Evolutionary conservation across 1,140 invertebrate species (phyloP).

Genomic region (Eriocheir sinensis): DNA sequence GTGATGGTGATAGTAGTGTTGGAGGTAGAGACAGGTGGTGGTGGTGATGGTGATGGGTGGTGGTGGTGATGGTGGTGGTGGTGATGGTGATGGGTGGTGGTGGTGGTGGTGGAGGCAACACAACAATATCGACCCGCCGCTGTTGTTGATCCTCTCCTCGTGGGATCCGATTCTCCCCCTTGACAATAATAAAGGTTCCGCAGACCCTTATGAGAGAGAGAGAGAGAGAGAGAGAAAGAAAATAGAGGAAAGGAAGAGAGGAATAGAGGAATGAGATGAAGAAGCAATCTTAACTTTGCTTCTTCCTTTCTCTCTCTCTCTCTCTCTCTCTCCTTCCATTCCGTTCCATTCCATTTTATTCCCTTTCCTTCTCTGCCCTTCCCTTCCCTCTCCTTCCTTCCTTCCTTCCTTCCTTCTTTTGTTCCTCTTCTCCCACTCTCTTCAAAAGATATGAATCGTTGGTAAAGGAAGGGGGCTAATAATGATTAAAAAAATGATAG

Average conservation of each 20-base stretch:
- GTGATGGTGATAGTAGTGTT: neutral
- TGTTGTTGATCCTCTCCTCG: no score
- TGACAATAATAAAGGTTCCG: no score
- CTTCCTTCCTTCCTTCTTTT: neutral
- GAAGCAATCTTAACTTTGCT: no score
- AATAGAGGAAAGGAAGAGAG: neutral
- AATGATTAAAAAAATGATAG: no score
- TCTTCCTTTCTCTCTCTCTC: constrained; percentile 31
- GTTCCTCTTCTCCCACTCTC: neutral
- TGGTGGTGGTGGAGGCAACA: neutral
- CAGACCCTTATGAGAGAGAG: no score
- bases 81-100: neutral
- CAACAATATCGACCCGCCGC: neutral
- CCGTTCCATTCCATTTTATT: neutral
- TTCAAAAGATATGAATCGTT: no score
- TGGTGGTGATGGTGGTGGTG: neutral
- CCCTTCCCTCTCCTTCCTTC: neutral
- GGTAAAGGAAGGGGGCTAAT: no score
- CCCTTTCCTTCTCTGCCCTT: neutral
- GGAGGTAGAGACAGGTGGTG: no score
- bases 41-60: neutral
- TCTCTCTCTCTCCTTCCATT: neutral
- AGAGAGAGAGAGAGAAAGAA: neutral
- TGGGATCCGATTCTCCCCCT: neutral
- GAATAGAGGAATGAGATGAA: neutral